phyloP scores from a whole-genome alignment of 1,140 invertebrate genomes.

The Drosophila sp. region DNA sequence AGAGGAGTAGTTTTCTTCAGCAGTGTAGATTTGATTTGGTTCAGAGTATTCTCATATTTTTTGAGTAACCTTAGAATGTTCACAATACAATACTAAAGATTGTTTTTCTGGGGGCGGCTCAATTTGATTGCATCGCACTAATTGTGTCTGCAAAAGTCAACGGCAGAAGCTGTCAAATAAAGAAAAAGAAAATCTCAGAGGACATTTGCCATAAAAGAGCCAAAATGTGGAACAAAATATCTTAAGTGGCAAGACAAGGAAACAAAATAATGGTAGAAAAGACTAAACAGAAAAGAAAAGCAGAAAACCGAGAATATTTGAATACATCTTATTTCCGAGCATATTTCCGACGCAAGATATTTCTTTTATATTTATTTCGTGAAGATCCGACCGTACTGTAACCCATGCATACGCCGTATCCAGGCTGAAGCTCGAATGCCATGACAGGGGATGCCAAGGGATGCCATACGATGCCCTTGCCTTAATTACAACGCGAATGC shows the following conservation, averaged over 20 bases:
- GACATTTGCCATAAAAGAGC: conserved; percentile 25
- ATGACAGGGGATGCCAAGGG: not conserved
- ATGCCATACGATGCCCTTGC: conserved; percentile 37
- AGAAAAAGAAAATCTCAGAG: conserved; percentile 43
- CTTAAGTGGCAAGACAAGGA: conserved; percentile 11
- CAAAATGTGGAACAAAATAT: conserved; percentile 2
- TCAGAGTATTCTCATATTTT: not conserved
- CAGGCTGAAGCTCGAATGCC: conserved; percentile 35
- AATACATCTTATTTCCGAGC: conserved; percentile 59
- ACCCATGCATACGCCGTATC: conserved; percentile 23
- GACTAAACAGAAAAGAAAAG: conserved; percentile 31
- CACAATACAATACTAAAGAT: not conserved
- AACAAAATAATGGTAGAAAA: conserved; percentile 22
- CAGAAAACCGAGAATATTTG: conserved; percentile 37
- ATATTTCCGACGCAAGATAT: conserved; percentile 57
- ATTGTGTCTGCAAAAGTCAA: conserved; percentile 57
- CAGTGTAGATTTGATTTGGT: no score
- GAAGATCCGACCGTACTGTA: conserved; percentile 9
- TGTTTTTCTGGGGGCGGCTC: not conserved
- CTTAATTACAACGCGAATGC: conserved; percentile 73
- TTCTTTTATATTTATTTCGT: conserved; percentile 60
- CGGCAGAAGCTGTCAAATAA: conserved; percentile 38
- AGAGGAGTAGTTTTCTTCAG: no score
- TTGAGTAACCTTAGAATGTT: not conserved
- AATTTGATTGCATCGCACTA: conserved; percentile 43